Evolutionary conservation across 2,113 vertebrate species (phyloP).

Genomic region (Rutilus rutilus): DNA sequence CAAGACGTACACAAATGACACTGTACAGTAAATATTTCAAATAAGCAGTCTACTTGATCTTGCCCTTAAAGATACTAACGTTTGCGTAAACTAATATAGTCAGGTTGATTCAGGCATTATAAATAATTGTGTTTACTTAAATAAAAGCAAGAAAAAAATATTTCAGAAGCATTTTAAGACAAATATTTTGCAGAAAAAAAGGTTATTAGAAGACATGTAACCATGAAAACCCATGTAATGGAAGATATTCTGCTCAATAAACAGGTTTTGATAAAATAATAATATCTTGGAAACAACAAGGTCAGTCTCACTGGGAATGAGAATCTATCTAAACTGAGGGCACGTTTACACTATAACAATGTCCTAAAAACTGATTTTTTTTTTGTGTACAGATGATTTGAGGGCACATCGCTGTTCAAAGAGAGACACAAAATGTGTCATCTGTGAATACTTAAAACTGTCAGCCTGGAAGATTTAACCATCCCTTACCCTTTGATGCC

Average conservation of each 20-base stretch:
- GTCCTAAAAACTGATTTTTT: no score
- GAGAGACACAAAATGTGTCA: background rate
- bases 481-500: slow-evolving; percentile 93
- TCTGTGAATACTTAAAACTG: background rate
- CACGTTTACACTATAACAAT: no score
- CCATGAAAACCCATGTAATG: background rate
- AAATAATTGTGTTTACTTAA: background rate
- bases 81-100: background rate
- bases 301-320: background rate
- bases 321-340: background rate
- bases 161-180: background rate
- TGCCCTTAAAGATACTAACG: background rate
- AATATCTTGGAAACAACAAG: background rate
- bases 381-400: no score
- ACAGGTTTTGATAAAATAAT: background rate
- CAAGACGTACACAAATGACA: background rate
- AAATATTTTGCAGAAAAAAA: background rate
- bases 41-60: background rate
- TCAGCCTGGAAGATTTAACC: background rate
- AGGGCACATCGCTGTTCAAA: background rate
- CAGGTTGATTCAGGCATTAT: background rate
- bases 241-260: background rate
- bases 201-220: no score
- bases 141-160: background rate
- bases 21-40: background rate